Percentiles rank a stretch among this genome's conserved stretches.
Conservation (phyloP, 2,888 invertebrate species). For the Homarus gammarus region DNA sequence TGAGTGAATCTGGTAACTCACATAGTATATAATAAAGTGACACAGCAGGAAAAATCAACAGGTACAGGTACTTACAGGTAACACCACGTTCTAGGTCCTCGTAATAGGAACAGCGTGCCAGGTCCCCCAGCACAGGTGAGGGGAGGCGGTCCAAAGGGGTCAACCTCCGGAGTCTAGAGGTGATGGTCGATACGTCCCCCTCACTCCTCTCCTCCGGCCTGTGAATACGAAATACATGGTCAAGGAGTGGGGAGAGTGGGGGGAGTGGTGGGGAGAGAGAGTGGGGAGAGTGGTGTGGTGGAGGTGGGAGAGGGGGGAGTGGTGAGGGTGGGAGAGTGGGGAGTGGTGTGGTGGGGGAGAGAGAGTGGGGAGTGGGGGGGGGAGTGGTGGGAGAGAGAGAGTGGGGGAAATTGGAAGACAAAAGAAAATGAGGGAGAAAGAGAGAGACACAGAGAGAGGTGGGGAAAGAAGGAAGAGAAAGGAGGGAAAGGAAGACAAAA, state of each 20-base stretch:
- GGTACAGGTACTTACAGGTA: conserved; percentile 83
- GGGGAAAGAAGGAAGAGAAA: neutral
- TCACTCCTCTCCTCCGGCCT: conserved; percentile 87
- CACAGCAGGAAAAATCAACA: too few relatives aligned
- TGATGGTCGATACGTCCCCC: conserved; percentile 87
- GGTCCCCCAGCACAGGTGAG: conserved; percentile 85
- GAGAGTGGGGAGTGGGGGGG: neutral
- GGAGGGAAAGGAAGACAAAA: neutral
- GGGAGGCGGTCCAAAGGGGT: conserved; percentile 85
- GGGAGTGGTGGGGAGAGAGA: neutral
- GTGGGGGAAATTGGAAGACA: neutral
- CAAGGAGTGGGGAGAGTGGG: neutral
- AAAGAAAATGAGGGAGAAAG: too few relatives aligned
- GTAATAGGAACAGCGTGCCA: conserved; percentile 88
- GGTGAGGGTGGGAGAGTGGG: neutral
- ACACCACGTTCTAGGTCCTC: conserved; percentile 89
- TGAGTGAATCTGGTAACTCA: too few relatives aligned
- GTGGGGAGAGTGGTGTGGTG: neutral
- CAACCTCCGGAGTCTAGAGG: conserved; percentile 84
- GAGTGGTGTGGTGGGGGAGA: neutral
- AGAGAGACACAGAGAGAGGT: too few relatives aligned
- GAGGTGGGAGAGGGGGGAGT: neutral
- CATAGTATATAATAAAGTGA: too few relatives aligned
- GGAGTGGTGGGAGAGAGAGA: too few relatives aligned
- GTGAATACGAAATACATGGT: conserved; percentile 71